Base-by-base conservation (phyloP, 2,888 invertebrate species). In the Augiades crinisus region DNA sequence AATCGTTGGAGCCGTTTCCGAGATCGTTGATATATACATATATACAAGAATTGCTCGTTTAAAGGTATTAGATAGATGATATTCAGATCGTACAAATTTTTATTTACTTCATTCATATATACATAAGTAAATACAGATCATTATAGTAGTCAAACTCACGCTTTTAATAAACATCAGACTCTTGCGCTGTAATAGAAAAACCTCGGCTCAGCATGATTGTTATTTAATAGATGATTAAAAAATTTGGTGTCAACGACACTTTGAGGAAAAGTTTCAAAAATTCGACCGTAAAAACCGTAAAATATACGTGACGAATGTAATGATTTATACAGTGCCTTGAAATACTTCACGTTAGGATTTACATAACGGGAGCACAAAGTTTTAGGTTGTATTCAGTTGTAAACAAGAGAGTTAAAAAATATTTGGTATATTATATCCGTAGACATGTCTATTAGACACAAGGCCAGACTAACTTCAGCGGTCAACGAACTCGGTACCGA, bases 401-500 rank as follows among this genome's bases (percentile, higher is more conserved):
- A 47, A 41, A 46, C 44, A 31, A 47, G 38, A 6, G 21, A 24
- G 21, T 38, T 33, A 17, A 40, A 38, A 38, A 30, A 40, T 41
- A 36, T 33, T 46, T 43, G 16, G 27, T 24, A 54, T 54, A 49
- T 53, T 56, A 54, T 56, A 40, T 57, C 34, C 22, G 46, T 31
- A 55, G 53, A 53, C 53, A 54, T 56, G 47, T 64, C 69, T 74
- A 70, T 68, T 70, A 72, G 68, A 66, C 66, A 70, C 76, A 80
- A 80, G 78, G 78, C 78, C 78, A 81, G 75, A 78, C 81, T 72
- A 68, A 72, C 69, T 75, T 70, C 61, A 64, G 63, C 66, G 81
- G 80, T 79, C 81, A 76, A 70, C 62, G 79, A 79, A 69, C 81
- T 72, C 62, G 55, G 61, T 70, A 74, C 72, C 69, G 65, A 65